Conservation (phyloP, 2,113 vertebrate species). For the Takifugu flavidus region DNA sequence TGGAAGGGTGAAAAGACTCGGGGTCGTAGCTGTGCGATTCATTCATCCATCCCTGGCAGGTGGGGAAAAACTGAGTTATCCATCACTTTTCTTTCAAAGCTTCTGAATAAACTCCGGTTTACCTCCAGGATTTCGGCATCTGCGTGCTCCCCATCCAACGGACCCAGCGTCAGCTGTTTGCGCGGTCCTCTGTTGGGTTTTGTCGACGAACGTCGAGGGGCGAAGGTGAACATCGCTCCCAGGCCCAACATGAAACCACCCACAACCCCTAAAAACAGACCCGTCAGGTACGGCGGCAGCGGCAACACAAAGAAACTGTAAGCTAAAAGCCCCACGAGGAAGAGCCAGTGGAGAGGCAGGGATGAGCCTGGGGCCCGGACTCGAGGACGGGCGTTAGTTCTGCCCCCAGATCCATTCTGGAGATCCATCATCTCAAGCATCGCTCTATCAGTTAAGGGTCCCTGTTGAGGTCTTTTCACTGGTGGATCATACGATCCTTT, state of each 20-base stretch:
- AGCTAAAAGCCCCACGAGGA: conserved; percentile 71
- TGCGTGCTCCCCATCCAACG: conserved; percentile 17
- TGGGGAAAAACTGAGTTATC: not conserved
- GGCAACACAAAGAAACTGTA: conserved; percentile 82
- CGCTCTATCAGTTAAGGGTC: conserved; percentile 77
- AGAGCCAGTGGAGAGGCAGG: conserved; percentile 70
- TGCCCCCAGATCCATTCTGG: conserved; percentile 29
- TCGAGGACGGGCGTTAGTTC: conserved; percentile 4
- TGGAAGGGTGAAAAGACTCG: conserved; percentile 76
- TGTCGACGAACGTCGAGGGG: conserved; percentile 19
- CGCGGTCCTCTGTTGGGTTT: conserved; percentile 16
- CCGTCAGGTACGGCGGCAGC: conserved; percentile 78
- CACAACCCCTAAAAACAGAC: conserved; percentile 78
- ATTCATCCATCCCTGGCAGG: conserved; percentile 85
- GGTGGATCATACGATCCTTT: conserved; percentile 41
- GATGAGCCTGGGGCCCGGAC: conserved; percentile 17
- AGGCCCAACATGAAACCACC: conserved; percentile 81
- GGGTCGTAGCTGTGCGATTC: conserved; percentile 78
- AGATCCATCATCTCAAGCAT: conserved; percentile 77
- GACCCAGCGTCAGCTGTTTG: conserved; percentile 23
- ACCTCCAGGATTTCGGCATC: conserved; percentile 72
- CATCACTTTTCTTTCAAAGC: not conserved
- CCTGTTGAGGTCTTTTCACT: conserved; percentile 42
- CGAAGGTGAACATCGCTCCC: conserved; percentile 71
- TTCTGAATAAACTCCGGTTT: conserved; percentile 19